Evolutionary conservation across 2,797 vertebrate species (phyloP), one percentile per base, ranked within the genome.

Genomic region (Crocodylus rhombifer): DNA sequence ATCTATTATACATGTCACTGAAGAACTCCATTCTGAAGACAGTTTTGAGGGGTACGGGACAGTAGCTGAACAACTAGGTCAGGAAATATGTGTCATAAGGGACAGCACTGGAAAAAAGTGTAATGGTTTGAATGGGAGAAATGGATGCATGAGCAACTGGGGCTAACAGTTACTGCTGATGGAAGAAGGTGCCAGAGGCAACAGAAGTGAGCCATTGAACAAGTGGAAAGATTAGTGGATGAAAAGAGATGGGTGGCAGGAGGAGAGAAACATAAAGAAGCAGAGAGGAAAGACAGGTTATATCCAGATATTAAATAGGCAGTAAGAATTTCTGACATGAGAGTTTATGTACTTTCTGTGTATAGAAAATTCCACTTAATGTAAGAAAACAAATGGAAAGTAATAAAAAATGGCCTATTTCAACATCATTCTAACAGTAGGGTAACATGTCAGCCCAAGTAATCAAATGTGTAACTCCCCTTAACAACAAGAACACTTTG

Each of bases 361-460:
- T 75, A 87, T 56, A 20, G 26, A 94, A 92, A 95, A 95, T 94
- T 77, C 8, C 56, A 87, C 30, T 92, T 74, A 94, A 90, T 36
- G 4, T 76, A 77, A 56, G 79, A 91, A 88, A 95, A 91, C 55
- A 94, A 84, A 51, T 61, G 82, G 84, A 92, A 77, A 90, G 88
- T 0, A 1, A 42, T 14, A 76, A 86, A n/a, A 95, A 96, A 87
- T 88, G 85, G 11, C 14, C 15, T 86, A 90, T 80, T 77, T 58
- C 88, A 42, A 86, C 86, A 63, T 60, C 36, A 82, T 83, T 95
- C 18, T 36, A 80, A 60, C 21, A 2, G 42, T 28, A 74, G 25
- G 10, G n/a, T 71, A 92, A 82, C 4, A 10, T 33, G 61, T 76
- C 58, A 76, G 67, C 17, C 12, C 75, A 92, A 90, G 91, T 60